A percentile compares a stretch with the other conserved stretches of the same genome.
Conservation (phyloP, 2,113 vertebrate species). For the Gambusia affinis region DNA sequence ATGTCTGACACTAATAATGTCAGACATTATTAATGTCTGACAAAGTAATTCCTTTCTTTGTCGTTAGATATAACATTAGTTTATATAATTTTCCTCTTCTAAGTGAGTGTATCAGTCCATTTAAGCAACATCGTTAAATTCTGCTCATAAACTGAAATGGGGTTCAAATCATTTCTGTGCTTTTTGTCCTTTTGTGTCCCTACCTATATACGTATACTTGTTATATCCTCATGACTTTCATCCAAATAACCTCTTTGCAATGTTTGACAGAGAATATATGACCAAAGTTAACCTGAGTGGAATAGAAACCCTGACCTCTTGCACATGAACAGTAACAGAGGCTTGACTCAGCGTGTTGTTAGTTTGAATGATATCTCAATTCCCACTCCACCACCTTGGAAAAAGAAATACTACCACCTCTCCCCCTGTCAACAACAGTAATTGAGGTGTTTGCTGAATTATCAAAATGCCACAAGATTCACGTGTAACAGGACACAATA, state of each 20-base stretch:
- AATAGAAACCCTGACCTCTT: slow-evolving; percentile 77
- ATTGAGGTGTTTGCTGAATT: slow-evolving; percentile 63
- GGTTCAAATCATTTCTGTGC: not conserved
- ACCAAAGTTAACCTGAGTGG: slow-evolving; percentile 61
- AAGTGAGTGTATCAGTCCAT: not conserved
- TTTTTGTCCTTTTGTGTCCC: slow-evolving; percentile 1
- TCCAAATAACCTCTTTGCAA: slow-evolving; percentile 46
- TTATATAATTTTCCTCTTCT: slow-evolving; percentile 8
- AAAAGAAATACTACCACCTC: slow-evolving; percentile 72
- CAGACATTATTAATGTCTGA: no score
- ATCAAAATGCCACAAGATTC: slow-evolving; percentile 50
- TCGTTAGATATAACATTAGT: not conserved
- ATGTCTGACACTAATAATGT: not conserved
- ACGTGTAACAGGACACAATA: slow-evolving; percentile 50
- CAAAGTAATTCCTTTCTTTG: not conserved
- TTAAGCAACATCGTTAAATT: not conserved
- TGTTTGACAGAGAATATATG: slow-evolving; percentile 59
- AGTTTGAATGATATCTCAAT: slow-evolving; percentile 82
- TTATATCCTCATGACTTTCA: slow-evolving; percentile 45
- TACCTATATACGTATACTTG: slow-evolving; percentile 14
- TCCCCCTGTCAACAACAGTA: slow-evolving; percentile 65
- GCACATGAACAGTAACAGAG: slow-evolving; percentile 71
- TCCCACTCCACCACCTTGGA: slow-evolving; percentile 68
- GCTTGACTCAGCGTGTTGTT: slow-evolving; percentile 74
- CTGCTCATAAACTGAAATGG: not conserved